These are phyloP conservation scores for Nudaria mundana DNA, from an alignment of 2,888 invertebrate species.

Conservation along the genomic window DNA sequence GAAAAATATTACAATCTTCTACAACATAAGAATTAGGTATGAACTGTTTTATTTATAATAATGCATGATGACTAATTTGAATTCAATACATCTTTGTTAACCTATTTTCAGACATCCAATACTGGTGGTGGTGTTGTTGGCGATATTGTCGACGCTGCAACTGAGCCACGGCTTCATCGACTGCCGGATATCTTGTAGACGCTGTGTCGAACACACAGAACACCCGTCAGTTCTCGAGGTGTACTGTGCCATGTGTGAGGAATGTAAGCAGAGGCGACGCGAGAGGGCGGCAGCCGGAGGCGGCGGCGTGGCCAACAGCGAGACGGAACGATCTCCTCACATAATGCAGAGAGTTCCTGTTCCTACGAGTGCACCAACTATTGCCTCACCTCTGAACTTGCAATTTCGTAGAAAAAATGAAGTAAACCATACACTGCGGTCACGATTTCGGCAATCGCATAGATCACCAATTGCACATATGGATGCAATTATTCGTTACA, in stretches of 20 bases:
- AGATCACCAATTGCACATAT: neutral
- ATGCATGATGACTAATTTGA: neutral
- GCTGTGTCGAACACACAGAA: slow-evolving; percentile 40
- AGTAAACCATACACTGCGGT: too few species aligned
- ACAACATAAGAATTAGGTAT: slow-evolving; percentile 15
- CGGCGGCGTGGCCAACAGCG: neutral
- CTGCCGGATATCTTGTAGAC: slow-evolving; percentile 53
- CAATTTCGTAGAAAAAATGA: too few species aligned
- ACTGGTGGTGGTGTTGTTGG: slow-evolving; percentile 15
- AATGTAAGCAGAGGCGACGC: slow-evolving; percentile 50
- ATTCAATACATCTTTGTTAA: neutral
- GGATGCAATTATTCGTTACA: neutral
- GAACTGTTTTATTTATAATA: slow-evolving; percentile 7
- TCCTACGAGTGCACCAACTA: neutral
- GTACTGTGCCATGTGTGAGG: slow-evolving; percentile 66
- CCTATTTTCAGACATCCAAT: slow-evolving; percentile 21
- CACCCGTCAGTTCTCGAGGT: slow-evolving; percentile 47
- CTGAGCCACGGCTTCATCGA: slow-evolving; percentile 37
- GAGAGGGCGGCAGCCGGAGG: slow-evolving; percentile 26
- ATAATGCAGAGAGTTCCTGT: too few species aligned
- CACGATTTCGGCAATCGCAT: neutral
- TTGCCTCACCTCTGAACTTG: too few species aligned
- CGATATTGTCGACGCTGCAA: slow-evolving; percentile 30
- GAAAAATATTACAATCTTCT: slow-evolving; percentile 9
- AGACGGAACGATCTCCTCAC: too few species aligned